Base-by-base conservation (phyloP, 23 tunicate species). In the Halocynthia roretzi region DNA sequence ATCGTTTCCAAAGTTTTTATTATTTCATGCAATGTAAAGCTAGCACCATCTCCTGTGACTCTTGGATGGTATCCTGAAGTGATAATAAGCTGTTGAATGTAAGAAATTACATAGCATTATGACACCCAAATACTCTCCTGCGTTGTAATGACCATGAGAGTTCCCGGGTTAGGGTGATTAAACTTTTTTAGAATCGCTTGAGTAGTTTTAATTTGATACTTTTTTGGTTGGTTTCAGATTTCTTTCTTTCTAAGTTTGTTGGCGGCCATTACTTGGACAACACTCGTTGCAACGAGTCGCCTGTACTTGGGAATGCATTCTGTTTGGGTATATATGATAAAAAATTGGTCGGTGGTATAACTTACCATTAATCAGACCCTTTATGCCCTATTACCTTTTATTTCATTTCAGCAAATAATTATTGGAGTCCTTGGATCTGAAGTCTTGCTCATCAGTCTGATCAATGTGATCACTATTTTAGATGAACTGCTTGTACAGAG, bases 291-390 rank as follows among this genome's bases (percentile, higher is more conserved):
- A 65, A 54, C 72, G 5, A 86, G 92, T 53, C 73, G 98, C 51
- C 69, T 92, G 0, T 92, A 92, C 62, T 67, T 92, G n/a, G 98
- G 98, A 7, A 92, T 92, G 98, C 98, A 92, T 67, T 69, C 84
- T 12, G 53, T 86, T 6, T 18, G 79, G 87, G 98, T 92, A 68
- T 60, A 90, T 2, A 17, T 67, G 15, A n/a, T 58, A 58, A 58
- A 58, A 14, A 65, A 58, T 65, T 10, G 22, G 10, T 63, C 22
- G 22, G 11, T 63, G 20, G n/a, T 2, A 60, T 18, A 60, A 60
- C 17, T 15, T 53, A 48, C 4, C 23, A 31, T 50, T 51, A 19
- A 31, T 72, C 50, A 51, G 17, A n/a, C 48, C 15, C 15, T 72
- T 14, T 5, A n/a, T 51, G 14, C 50, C 23, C n/a, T 48, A n/a